Percentiles rank a stretch among this genome's conserved stretches.
Evolutionary conservation across 2,113 vertebrate species (phyloP).

Genomic region (Onychostruthus taczanowskii): DNA sequence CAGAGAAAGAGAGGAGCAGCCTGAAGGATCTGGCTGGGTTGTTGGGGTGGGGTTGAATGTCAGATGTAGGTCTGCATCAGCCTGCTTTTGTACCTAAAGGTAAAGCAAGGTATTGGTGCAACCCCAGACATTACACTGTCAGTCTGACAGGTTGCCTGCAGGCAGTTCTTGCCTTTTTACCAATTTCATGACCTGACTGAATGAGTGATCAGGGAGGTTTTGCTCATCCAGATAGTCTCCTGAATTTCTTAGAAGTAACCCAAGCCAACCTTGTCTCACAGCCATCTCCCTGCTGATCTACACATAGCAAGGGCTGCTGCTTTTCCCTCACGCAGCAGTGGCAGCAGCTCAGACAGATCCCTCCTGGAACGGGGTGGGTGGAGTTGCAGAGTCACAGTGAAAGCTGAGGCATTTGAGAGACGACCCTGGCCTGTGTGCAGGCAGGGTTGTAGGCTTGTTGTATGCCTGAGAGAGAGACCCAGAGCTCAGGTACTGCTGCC

Average conservation of each 20-base stretch:
- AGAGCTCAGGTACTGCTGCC: accelerated
- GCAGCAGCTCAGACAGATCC: not conserved
- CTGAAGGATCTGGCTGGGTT: not conserved
- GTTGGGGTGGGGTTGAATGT: not conserved
- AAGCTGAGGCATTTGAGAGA: not conserved
- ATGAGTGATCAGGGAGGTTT: not conserved
- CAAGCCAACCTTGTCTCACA: not conserved
- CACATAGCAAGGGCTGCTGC: not conserved
- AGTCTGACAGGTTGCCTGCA: not conserved
- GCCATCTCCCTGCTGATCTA: not conserved
- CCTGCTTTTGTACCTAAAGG: not conserved
- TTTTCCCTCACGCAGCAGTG: accelerated
- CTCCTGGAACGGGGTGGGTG: accelerated
- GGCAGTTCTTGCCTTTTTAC: not conserved
- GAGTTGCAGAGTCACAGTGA: not conserved
- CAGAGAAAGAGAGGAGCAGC: not conserved
- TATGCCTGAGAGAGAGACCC: not conserved
- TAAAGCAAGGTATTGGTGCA: not conserved
- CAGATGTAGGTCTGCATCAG: not conserved
- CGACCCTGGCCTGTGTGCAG: too few relatives aligned
- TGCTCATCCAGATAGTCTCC: not conserved
- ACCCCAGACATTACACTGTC: not conserved
- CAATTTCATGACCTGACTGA: not conserved
- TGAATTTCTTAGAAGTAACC: not conserved
- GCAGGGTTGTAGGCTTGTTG: not conserved